Percentiles rank a stretch among this genome's conserved stretches.
These are phyloP conservation scores for Papilio elwesi DNA, from an alignment of 2,888 invertebrate genomes.

Conservation along the genomic window DNA sequence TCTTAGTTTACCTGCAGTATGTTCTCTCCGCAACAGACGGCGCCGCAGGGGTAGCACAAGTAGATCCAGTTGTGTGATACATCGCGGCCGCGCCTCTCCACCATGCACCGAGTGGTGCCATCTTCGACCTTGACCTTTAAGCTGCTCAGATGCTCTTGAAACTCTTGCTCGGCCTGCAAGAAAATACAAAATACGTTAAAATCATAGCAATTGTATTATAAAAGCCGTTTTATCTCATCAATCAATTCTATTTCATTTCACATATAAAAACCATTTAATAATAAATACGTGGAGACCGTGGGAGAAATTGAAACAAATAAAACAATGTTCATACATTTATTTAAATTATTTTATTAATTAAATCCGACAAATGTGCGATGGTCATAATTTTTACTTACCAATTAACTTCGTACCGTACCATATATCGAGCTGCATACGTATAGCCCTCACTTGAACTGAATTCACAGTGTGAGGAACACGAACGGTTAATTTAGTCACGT, in stretches of 20 bases:
- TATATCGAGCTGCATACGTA: background rate
- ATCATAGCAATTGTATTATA: background rate
- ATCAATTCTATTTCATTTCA: background rate
- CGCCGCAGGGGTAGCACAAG: slow-evolving; percentile 81
- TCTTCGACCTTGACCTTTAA: slow-evolving; percentile 77
- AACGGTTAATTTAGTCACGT: background rate
- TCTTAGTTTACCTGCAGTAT: slow-evolving; percentile 66
- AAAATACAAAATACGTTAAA: slow-evolving; percentile 29
- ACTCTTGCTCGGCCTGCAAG: slow-evolving; percentile 75
- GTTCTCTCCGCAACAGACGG: slow-evolving; percentile 74
- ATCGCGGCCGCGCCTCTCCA: slow-evolving; percentile 75
- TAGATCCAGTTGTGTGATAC: slow-evolving; percentile 76
- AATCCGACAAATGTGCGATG: slow-evolving; percentile 8
- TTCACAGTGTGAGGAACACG: background rate
- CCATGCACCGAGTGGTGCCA: slow-evolving; percentile 73
- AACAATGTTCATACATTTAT: slow-evolving; percentile 45
- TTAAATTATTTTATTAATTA: slow-evolving; percentile 23
- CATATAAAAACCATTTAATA: background rate
- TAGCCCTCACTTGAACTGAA: background rate
- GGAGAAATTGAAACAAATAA: slow-evolving; percentile 44
- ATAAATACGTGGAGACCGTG: background rate
- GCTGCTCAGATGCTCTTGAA: slow-evolving; percentile 72
- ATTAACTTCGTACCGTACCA: background rate
- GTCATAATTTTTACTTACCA: slow-evolving; percentile 34
- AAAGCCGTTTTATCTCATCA: background rate